Evolutionary conservation across 2,797 vertebrate species (phyloP).

Genomic region (Poeciliopsis paucimaculata): DNA sequence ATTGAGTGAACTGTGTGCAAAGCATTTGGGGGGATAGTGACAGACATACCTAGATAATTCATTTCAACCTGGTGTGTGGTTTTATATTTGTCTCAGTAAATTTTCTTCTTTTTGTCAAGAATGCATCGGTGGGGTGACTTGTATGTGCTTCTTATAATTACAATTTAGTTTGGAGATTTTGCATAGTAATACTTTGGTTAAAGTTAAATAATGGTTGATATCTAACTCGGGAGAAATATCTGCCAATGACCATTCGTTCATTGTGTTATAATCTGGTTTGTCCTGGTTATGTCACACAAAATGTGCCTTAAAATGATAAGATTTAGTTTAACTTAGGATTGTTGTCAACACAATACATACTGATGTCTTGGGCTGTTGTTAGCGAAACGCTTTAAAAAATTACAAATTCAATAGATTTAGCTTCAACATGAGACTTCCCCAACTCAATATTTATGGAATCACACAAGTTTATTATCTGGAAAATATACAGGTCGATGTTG

Average conservation of each 20-base stretch:
- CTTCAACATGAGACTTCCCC: neutral
- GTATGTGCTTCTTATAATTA: neutral
- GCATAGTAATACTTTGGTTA: neutral
- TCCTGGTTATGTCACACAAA: neutral
- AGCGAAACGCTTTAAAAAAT: neutral
- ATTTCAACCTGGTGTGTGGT: constrained; percentile 33
- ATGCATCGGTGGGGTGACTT: neutral
- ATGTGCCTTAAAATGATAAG: too few species aligned
- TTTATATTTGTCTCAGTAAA: constrained; percentile 15
- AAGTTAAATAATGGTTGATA: neutral
- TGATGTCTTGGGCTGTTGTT: neutral
- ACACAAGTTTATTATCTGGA: neutral
- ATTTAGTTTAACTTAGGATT: neutral
- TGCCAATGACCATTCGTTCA: too few species aligned
- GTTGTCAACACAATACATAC: neutral
- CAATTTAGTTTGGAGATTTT: neutral
- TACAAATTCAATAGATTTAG: neutral
- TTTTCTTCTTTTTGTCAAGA: constrained; percentile 5
- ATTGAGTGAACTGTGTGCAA: constrained; percentile 10
- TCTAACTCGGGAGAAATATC: neutral
- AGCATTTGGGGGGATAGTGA: constrained; percentile 1
- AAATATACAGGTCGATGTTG: neutral
- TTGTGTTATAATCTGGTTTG: neutral
- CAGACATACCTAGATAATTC: constrained; percentile 54
- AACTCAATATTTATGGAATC: neutral